These are phyloP conservation scores for Indri indri DNA, from an alignment of 2,113 vertebrate species.

Conservation along the genomic window DNA sequence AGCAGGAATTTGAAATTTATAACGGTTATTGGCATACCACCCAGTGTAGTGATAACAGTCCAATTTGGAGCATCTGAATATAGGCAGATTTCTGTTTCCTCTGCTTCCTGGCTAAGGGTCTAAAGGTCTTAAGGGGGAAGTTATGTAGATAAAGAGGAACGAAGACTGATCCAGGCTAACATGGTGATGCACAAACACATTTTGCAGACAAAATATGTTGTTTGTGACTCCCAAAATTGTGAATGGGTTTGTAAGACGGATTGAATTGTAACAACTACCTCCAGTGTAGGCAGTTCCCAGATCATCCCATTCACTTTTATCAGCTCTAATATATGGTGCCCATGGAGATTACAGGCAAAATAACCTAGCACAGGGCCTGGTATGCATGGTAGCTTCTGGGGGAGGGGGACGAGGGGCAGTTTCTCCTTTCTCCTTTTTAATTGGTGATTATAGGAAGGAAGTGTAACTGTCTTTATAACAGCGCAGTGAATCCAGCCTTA, in stretches of 20 bases:
- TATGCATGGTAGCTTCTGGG: neutral
- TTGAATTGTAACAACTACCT: neutral
- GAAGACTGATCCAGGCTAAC: neutral
- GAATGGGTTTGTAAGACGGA: neutral
- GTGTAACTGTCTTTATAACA: neutral
- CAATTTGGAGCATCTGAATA: constrained; percentile 15
- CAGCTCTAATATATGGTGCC: neutral
- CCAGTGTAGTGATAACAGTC: neutral
- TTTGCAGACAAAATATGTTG: constrained; percentile 16
- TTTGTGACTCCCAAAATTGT: neutral
- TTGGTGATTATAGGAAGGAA: neutral
- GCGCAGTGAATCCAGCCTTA: neutral
- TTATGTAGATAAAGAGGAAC: neutral
- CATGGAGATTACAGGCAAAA: neutral
- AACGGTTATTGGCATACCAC: neutral
- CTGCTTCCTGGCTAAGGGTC: constrained; percentile 15
- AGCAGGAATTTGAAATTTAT: constrained; percentile 25
- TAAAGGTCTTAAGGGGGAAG: neutral
- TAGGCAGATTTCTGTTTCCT: neutral
- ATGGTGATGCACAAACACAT: neutral
- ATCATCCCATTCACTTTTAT: neutral
- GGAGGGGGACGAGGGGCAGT: neutral
- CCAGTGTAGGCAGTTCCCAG: neutral
- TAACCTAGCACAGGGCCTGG: neutral
- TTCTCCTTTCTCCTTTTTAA: neutral